Evolutionary conservation across 2,888 invertebrate species (phyloP), one percentile per base, ranked within the genome.

Genomic region (Drosophila ochracea): DNA sequence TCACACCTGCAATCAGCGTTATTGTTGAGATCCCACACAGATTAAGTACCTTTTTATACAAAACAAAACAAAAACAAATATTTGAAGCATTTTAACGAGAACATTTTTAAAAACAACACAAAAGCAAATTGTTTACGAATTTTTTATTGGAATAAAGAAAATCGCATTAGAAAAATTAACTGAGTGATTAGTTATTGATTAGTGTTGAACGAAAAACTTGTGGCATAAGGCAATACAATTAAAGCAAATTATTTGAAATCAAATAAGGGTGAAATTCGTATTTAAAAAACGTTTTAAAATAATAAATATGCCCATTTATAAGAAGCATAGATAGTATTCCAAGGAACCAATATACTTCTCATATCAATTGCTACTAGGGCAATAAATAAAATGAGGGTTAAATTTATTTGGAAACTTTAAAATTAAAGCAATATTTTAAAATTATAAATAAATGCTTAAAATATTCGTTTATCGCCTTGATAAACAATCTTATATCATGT

Each of bases 1-100:
- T 55, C 54, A 78, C 72, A 76, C 72, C 64, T 76, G 69, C 63
- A 77, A 75, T 80, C 73, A 73, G 66, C 64, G 57, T 47, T 64
- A 67, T 75, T 72, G 79, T 73, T 77, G 73, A 77, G 53, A 84
- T 68, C 83, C 85, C 83, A 82, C 79, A 77, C 88, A 83, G 71
- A 80, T 83, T 85, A 78, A 79, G 85, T 85, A 85, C 85, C 85
- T 85, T 85, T 84, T 88, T 85, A 85, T 88, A 85, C 85, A 85
- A 77, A 19, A 35, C 5, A 54, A 9, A 33, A 6, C 43, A 21
- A 30, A 50, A 28, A 50, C 28, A 50, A 49, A 52, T 37, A 47
- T 69, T 37, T 73, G 57, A 80, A 75, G 68, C 78, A 84, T 78
- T 82, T 82, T 80, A 84, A 72, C 58, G 21, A 68, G 58, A 60